Conservation (phyloP, 2,797 vertebrate species). For the Remorina albescens region DNA sequence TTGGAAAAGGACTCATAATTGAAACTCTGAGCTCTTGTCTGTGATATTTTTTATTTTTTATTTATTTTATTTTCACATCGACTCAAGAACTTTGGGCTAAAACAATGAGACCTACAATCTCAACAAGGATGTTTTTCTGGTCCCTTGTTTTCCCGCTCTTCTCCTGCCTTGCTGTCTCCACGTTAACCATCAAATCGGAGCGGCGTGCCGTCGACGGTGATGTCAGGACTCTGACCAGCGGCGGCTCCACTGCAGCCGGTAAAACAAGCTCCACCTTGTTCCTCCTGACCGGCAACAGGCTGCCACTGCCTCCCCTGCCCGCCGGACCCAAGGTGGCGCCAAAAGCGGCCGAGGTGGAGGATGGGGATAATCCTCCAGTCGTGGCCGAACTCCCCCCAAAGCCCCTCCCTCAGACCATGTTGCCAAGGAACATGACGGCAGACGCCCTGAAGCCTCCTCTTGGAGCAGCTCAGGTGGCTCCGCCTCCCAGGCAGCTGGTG, state of each 20-base stretch:
- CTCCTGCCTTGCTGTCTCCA: conserved; percentile 73
- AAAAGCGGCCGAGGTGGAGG: conserved; percentile 76
- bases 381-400: conserved; percentile 79
- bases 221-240: conserved; percentile 50
- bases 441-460: conserved; percentile 84
- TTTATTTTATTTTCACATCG: neutral
- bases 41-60: conserved; percentile 9
- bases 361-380: conserved; percentile 28
- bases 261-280: conserved; percentile 61
- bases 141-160: conserved; percentile 67
- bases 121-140: conserved; percentile 57
- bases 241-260: conserved; percentile 25
- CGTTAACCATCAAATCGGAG: conserved; percentile 67
- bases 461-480: conserved; percentile 81
- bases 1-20: conserved; percentile 36
- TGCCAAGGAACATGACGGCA: conserved; percentile 83
- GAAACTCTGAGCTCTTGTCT: conserved; percentile 8
- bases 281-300: conserved; percentile 74
- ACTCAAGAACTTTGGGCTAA: conserved; percentile 46
- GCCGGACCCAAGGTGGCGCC: conserved; percentile 66
- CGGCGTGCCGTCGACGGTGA: conserved; percentile 32
- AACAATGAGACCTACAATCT: conserved; percentile 62
- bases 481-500: conserved; percentile 80
- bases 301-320: conserved; percentile 56
- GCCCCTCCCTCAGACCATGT: conserved; percentile 88